A percentile compares a stretch with the other conserved stretches of the same genome.
Evolutionary conservation across 30 jellyfish, hydroid and myxozoan species (phyloP).

Genomic region (Morbakka virulenta): DNA sequence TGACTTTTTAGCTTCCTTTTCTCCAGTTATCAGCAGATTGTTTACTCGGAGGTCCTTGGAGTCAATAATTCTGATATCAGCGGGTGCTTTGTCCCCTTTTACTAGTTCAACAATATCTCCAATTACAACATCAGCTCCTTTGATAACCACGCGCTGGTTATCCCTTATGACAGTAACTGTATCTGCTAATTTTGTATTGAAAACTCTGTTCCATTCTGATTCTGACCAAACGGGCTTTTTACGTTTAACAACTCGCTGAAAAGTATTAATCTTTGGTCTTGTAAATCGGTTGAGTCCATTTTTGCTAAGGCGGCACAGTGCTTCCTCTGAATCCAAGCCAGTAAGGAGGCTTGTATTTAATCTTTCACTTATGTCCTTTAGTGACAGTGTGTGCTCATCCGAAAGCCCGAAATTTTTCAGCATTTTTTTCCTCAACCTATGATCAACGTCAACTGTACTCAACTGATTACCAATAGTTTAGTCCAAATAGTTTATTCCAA

Average conservation of each 20-base stretch:
- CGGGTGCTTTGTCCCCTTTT: slow-evolving; percentile 24
- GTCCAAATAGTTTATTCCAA: too few species aligned
- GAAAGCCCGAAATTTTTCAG: too few species aligned
- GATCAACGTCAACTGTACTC: too few species aligned
- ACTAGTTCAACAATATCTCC: slow-evolving; percentile 27
- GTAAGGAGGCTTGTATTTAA: too few species aligned
- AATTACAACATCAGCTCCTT: neutral
- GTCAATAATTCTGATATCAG: slow-evolving; percentile 15
- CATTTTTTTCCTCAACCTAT: too few species aligned
- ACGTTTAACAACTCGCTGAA: neutral
- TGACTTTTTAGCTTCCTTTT: neutral
- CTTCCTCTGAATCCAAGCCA: too few species aligned
- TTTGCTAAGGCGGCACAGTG: too few species aligned
- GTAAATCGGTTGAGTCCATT: too few species aligned
- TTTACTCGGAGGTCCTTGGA: slow-evolving; percentile 1
- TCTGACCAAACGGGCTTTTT: slow-evolving; percentile 8
- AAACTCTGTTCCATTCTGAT: slow-evolving; percentile 25
- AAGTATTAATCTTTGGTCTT: too few species aligned
- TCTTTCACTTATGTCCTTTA: too few species aligned
- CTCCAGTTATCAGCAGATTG: slow-evolving; percentile 17
- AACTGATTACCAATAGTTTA: too few species aligned
- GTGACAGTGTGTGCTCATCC: too few species aligned
- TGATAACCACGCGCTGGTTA: neutral
- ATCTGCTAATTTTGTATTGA: neutral
- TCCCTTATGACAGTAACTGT: slow-evolving; percentile 29